phyloP scores from a whole-genome alignment of 1,140 invertebrate genomes.

The Brachionus calyciflorus region DNA sequence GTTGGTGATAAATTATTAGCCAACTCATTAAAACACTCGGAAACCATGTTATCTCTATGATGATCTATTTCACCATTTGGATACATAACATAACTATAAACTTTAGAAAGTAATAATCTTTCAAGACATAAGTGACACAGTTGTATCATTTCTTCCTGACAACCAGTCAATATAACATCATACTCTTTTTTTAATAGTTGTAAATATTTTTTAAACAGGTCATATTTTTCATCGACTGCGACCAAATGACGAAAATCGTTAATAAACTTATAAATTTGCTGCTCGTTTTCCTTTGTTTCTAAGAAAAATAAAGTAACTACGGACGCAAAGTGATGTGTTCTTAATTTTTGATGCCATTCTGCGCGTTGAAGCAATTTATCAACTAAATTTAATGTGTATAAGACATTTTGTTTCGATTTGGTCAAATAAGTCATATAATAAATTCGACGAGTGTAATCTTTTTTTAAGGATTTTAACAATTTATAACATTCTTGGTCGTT shows the following conservation, averaged over 20 bases:
- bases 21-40: conserved; percentile 80
- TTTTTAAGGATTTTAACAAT: conserved; percentile 72
- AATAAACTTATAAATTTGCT: conserved; percentile 65
- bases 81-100: conserved; percentile 88
- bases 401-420: conserved; percentile 74
- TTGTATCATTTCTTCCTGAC: conserved; percentile 72
- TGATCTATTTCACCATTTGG: conserved; percentile 94
- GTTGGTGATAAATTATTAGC: conserved; percentile 74
- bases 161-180: neutral
- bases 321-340: conserved; percentile 5
- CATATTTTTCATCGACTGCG: conserved; percentile 54
- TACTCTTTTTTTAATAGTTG: conserved; percentile 62
- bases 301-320: conserved; percentile 19
- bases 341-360: conserved; percentile 57
- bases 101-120: conserved; percentile 72
- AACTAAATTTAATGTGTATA: conserved; percentile 75
- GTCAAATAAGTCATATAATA: conserved; percentile 82
- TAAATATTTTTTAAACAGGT: conserved; percentile 68
- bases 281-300: conserved; percentile 41
- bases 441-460: conserved; percentile 75
- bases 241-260: conserved; percentile 73
- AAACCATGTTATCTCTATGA: conserved; percentile 77
- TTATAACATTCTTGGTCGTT: conserved; percentile 73
- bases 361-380: conserved; percentile 65
- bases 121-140: conserved; percentile 64